phyloP scores from a whole-genome alignment of 2,797 vertebrate species.

The Sitta carolinensis region DNA sequence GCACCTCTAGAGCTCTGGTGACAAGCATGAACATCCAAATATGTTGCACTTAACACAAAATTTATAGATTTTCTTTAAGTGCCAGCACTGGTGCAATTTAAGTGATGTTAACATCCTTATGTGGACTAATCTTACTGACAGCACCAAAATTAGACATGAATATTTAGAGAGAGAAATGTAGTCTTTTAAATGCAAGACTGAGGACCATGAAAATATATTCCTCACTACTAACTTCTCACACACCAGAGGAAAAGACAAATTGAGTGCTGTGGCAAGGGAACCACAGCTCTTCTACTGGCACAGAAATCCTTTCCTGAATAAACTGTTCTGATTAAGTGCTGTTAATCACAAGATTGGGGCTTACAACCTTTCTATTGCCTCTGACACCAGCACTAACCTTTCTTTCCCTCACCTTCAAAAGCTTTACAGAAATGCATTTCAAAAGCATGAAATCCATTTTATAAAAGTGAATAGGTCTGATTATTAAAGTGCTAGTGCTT shows the following conservation, averaged over 20 bases:
- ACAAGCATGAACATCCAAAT: background rate
- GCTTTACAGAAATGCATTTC: constrained; percentile 12
- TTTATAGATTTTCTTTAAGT: constrained; percentile 12
- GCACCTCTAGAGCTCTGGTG: background rate
- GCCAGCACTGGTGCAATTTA: background rate
- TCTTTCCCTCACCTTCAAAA: background rate
- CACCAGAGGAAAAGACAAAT: background rate
- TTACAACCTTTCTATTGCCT: background rate
- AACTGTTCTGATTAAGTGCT: background rate
- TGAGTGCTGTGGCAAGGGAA: background rate
- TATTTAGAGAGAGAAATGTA: background rate
- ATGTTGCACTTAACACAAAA: background rate
- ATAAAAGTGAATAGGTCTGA: constrained; percentile 4
- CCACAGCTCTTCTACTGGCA: background rate
- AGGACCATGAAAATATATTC: background rate
- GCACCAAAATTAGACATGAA: background rate
- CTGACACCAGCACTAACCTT: background rate
- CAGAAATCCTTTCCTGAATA: background rate
- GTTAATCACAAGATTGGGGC: background rate
- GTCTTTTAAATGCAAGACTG: background rate
- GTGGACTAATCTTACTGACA: background rate
- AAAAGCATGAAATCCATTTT: constrained; percentile 31
- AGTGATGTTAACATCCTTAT: background rate
- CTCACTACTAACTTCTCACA: background rate
- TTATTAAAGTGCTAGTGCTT: constrained; percentile 26